Percentiles rank a stretch among this genome's conserved stretches.
Evolutionary conservation across 2,888 invertebrate species (phyloP).

Genomic region (Sarcophaga rosellei): DNA sequence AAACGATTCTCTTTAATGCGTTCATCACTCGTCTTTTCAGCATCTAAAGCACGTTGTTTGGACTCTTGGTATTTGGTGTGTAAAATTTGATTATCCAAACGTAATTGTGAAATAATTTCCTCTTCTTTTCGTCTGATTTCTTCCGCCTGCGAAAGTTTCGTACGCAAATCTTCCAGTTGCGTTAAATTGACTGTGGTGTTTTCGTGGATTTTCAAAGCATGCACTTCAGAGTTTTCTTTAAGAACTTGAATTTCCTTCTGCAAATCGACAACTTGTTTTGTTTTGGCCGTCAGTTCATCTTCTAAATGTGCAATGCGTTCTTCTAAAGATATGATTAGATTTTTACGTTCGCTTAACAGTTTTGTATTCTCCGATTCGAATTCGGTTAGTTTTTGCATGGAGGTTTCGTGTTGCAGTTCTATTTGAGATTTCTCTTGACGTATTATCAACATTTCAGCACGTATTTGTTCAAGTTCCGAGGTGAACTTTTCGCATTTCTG

Average conservation of each 20-base stretch:
- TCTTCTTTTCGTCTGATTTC: constrained; percentile 69
- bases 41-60: constrained; percentile 72
- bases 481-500: constrained; percentile 65
- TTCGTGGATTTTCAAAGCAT: constrained; percentile 24
- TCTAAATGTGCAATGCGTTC: constrained; percentile 69
- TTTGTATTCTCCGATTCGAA: constrained; percentile 68
- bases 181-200: constrained; percentile 7
- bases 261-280: constrained; percentile 58
- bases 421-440: constrained; percentile 68
- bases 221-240: constrained; percentile 49
- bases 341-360: constrained; percentile 62
- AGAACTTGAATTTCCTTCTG: constrained; percentile 58
- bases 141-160: constrained; percentile 67
- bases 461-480: constrained; percentile 70
- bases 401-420: constrained; percentile 68
- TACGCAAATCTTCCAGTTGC: constrained; percentile 63
- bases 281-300: constrained; percentile 57
- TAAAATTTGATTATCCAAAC: constrained; percentile 76
- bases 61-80: constrained; percentile 79
- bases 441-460: constrained; percentile 64
- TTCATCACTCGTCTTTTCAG: constrained; percentile 73
- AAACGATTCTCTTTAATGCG: constrained; percentile 79
- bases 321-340: constrained; percentile 63
- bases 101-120: constrained; percentile 70
- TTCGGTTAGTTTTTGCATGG: constrained; percentile 68